These are phyloP conservation scores for Actenoides hombroni DNA, from an alignment of 2,113 vertebrate species.

Conservation along the genomic window DNA sequence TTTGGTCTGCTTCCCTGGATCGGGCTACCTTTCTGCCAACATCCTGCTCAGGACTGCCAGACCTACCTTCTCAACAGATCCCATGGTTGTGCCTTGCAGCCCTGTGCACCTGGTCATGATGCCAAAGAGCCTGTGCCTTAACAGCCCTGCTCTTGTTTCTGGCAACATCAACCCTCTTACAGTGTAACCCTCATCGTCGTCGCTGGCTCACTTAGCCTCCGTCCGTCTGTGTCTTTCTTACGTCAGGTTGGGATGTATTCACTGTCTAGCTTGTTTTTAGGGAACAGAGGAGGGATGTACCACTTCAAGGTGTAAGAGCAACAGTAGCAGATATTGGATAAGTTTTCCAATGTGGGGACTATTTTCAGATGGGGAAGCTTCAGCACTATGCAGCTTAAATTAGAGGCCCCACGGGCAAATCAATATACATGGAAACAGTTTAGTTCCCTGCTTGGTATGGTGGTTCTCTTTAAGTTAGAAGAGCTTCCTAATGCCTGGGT, in stretches of 20 bases:
- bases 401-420: neutral
- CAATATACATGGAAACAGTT: neutral
- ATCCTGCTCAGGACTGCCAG: neutral
- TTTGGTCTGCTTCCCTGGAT: neutral
- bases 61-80: neutral
- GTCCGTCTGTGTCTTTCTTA: neutral
- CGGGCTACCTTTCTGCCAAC: neutral
- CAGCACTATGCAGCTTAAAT: neutral
- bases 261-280: fast-evolving
- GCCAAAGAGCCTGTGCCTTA: neutral
- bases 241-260: neutral
- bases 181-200: neutral
- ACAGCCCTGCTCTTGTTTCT: neutral
- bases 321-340: neutral
- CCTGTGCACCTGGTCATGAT: neutral
- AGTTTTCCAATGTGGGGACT: neutral
- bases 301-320: neutral
- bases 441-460: neutral
- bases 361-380: neutral
- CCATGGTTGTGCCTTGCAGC: neutral
- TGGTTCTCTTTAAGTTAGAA: neutral
- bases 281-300: neutral
- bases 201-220: neutral
- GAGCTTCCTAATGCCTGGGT: neutral
- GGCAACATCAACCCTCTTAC: neutral